Percentiles rank a stretch among this genome's conserved stretches.
Evolutionary conservation across 2,797 vertebrate genomes (phyloP).

Genomic region (Crenichthys baileyi): DNA sequence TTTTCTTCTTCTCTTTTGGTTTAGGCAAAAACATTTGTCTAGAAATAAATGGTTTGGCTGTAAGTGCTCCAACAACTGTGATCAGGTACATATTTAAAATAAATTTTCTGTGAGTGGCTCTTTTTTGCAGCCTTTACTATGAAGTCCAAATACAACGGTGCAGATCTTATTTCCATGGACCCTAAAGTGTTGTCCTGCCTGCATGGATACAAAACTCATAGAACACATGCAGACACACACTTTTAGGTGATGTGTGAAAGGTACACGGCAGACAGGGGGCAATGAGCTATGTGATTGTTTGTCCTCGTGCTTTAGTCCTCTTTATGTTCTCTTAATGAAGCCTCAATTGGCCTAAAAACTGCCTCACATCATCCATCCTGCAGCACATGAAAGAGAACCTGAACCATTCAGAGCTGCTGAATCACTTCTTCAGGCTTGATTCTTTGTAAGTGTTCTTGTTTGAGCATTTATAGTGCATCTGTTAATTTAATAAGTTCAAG

Average conservation of each 20-base stretch:
- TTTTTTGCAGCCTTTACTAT: background rate
- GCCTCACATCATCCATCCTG: constrained; percentile 35
- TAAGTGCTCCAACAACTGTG: background rate
- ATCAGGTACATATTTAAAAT: background rate
- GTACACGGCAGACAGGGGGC: constrained; percentile 66
- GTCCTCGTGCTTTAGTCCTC: constrained; percentile 65
- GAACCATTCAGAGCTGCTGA: background rate
- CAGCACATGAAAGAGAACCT: constrained; percentile 23
- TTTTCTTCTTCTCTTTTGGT: background rate
- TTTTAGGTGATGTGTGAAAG: constrained; percentile 76
- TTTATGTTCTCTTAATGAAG: constrained; percentile 76
- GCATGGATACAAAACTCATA: constrained; percentile 40
- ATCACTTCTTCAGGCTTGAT: background rate
- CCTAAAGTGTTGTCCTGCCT: constrained; percentile 36
- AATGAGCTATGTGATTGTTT: constrained; percentile 77
- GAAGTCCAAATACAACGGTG: constrained; percentile 1
- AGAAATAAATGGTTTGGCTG: background rate
- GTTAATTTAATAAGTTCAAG: too few relatives aligned
- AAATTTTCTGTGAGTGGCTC: background rate
- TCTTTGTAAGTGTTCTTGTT: background rate
- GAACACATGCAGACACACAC: constrained; percentile 41
- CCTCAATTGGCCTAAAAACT: constrained; percentile 66
- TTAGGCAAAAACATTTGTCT: background rate
- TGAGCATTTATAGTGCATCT: too few relatives aligned
- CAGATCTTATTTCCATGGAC: constrained; percentile 25